These are phyloP conservation scores for Sarotherodon lohbergeri DNA, from an alignment of 2,113 vertebrate genomes.

Conservation along the genomic window DNA sequence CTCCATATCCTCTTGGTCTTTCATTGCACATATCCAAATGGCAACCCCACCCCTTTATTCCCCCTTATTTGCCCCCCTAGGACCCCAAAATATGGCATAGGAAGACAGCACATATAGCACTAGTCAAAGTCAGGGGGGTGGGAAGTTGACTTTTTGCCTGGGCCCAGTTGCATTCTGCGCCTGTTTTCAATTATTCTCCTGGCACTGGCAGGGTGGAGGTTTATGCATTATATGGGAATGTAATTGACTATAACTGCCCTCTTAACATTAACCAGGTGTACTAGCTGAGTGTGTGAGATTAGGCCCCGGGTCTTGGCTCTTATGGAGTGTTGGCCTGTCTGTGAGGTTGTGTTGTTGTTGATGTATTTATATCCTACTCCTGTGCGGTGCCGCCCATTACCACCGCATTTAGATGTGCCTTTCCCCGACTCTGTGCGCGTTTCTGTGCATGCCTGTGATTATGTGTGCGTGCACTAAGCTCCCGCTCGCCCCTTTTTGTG, in stretches of 20 bases:
- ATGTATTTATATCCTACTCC: constrained; percentile 64
- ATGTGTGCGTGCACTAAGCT: background rate
- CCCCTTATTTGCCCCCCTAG: constrained; percentile 28
- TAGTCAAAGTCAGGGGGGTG: constrained; percentile 48
- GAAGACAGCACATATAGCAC: constrained; percentile 26
- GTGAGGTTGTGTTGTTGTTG: constrained; percentile 42
- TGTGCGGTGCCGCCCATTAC: constrained; percentile 59
- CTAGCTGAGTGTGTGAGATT: constrained; percentile 72
- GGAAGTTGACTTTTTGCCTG: constrained; percentile 69
- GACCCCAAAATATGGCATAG: constrained; percentile 20
- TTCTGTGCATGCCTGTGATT: background rate
- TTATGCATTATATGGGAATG: constrained; percentile 76
- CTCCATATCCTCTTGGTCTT: constrained; percentile 50
- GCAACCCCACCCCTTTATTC: constrained; percentile 15
- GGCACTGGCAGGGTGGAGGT: constrained; percentile 65
- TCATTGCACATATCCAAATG: constrained; percentile 52
- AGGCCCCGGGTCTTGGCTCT: constrained; percentile 60
- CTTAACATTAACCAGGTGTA: constrained; percentile 78
- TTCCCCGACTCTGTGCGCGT: background rate
- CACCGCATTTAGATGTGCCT: constrained; percentile 40
- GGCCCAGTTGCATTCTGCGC: constrained; percentile 37
- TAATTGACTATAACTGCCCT: constrained; percentile 78
- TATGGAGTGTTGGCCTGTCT: constrained; percentile 47
- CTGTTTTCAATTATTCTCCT: constrained; percentile 75
- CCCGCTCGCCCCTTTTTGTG: background rate